Base-by-base conservation (phyloP, 64 coral and sea anemone genomes). In the Montipora sp. region DNA sequence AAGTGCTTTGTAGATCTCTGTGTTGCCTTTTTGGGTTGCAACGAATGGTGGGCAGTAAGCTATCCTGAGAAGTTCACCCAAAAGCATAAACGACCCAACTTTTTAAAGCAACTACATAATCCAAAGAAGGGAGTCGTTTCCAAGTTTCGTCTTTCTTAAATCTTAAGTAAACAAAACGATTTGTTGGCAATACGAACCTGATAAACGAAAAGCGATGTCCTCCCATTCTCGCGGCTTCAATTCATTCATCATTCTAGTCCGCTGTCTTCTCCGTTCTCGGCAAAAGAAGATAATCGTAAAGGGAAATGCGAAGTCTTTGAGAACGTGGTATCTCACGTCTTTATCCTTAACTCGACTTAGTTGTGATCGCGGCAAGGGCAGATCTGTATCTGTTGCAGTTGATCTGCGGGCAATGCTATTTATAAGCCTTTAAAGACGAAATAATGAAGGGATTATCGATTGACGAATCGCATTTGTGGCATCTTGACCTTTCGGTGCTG, bases 171-270 rank as follows among this genome's bases (percentile, higher is more conserved):
- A 85, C 66, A 72, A 20, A 85, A 70, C 16, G 3, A 10, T 14
- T 36, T 48, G 16, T 67, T 48, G 6, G 15, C 15, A 19, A 84
- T 10, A 72, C 61, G n/a, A 10, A 85, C 82, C 82, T 85, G 59
- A 85, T 71, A 85, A 50, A 63, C 82, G 82, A 85, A 85, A 85
- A 13, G 82, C 82, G 8, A 85, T 85, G 82, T 85, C 82, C 9
- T 85, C 43, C 82, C 82, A 85, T 48, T 85, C 59, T 49, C 65
- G 16, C 20, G 82, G 15, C 47, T 71, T 85, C 46, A 19, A n/a
- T 72, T 70, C 82, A 18, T 48, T 71, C 82, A 85, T 71, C 43
- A n/a, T 85, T 12, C n/a, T 85, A 3, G 8, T 19, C 1, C 21
- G 7, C 19, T 45, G 0, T 12, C 0, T 22, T 18, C 11, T 18